These are phyloP conservation scores for Sphinx pinastri DNA, from an alignment of 2,888 invertebrate species.

Conservation along the genomic window DNA sequence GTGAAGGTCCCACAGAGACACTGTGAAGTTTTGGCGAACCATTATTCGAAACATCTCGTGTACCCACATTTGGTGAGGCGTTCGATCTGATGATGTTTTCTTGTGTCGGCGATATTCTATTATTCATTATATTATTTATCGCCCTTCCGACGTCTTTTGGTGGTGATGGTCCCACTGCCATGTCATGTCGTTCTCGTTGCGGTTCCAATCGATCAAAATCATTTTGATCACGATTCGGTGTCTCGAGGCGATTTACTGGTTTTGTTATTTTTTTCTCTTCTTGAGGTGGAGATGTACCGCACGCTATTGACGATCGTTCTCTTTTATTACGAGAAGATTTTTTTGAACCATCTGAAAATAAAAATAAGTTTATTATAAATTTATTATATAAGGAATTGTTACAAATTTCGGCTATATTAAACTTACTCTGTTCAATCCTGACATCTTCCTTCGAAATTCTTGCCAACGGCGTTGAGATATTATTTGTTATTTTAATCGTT, in stretches of 20 bases:
- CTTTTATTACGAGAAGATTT: conserved; percentile 57
- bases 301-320: conserved; percentile 82
- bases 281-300: conserved; percentile 85
- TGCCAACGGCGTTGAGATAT: not conserved
- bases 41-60: conserved; percentile 33
- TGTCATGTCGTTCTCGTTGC: conserved; percentile 58
- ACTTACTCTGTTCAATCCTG: conserved; percentile 84
- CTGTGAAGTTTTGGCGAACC: conserved; percentile 55
- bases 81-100: conserved; percentile 44
- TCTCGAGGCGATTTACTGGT: conserved; percentile 54
- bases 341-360: conserved; percentile 49
- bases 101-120: conserved; percentile 45
- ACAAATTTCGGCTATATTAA: not conserved
- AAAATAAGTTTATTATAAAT: not conserved
- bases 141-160: conserved; percentile 45
- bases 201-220: conserved; percentile 39
- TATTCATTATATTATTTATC: conserved; percentile 35
- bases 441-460: conserved; percentile 19
- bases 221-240: conserved; percentile 77
- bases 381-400: not conserved
- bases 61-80: conserved; percentile 50
- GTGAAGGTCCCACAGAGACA: conserved; percentile 70
- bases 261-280: conserved; percentile 58
- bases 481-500: conserved; percentile 41
- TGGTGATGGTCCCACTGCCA: conserved; percentile 74